phyloP scores from a whole-genome alignment of 2,888 invertebrate genomes.

The Agrochola lota region DNA sequence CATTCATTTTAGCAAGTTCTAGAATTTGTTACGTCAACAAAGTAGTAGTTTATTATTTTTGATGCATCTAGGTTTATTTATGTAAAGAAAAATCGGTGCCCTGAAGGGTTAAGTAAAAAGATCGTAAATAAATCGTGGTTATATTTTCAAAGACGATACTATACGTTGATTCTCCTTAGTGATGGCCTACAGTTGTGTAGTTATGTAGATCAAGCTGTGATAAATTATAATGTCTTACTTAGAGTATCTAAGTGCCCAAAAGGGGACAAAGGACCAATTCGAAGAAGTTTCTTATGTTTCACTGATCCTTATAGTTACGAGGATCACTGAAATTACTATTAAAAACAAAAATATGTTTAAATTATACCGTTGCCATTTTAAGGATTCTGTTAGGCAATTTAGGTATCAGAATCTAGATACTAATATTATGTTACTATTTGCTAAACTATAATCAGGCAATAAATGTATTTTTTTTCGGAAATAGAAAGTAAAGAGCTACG shows the following conservation, averaged over 20 bases:
- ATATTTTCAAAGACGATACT: background rate
- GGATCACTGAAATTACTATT: background rate
- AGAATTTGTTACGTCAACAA: conserved; percentile 18
- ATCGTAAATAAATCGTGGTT: background rate
- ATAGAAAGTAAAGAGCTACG: conserved; percentile 20
- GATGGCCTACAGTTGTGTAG: background rate
- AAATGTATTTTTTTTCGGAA: conserved; percentile 24
- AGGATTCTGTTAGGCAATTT: background rate
- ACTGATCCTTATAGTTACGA: no score
- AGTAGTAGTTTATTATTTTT: background rate
- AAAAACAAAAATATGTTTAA: background rate
- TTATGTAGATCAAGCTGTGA: background rate
- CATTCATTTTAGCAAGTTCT: conserved; percentile 38
- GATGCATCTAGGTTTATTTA: background rate
- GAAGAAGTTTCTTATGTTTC: background rate
- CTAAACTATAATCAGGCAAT: conserved; percentile 12
- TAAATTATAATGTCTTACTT: background rate
- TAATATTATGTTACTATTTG: background rate
- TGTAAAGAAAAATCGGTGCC: background rate
- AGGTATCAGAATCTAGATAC: background rate
- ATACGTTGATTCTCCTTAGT: background rate
- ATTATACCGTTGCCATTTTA: no score
- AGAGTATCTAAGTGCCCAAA: background rate
- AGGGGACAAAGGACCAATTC: no score
- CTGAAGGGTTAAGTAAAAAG: background rate